Base-by-base conservation (phyloP, 2,113 vertebrate genomes). In the Syngnathoides biaculeatus region DNA sequence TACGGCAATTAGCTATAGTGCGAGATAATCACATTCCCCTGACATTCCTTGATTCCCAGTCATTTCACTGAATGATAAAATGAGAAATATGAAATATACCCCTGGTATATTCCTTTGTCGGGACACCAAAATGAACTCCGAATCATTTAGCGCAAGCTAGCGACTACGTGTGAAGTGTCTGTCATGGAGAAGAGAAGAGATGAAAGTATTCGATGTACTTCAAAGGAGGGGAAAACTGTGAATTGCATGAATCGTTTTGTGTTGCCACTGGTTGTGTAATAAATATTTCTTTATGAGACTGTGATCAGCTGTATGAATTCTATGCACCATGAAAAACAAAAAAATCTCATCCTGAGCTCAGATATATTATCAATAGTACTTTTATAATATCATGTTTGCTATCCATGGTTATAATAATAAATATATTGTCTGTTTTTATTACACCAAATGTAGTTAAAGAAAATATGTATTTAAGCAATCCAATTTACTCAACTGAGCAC, bases 221-320 rank as follows among this genome's bases (percentile, higher is more conserved):
- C 60, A 68, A 68, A 30, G 70, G 56, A 35, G 48, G 55, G 62
- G 75, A 63, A 58, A 73, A 60, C 78, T 87, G 77, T 82, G 82
- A 82, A 67, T 73, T 88, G 83, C 84, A 84, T 88, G 83, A 45
- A 78, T 74, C 78, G 78, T 83, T 38, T 65, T 75, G 74, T 86
- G 78, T 80, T 73, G 64, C 81, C 53, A 58, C 68, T 78, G 71
- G 71, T 68, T 81, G 58, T 86, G 61, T 72, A 56, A 77, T 83
- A 74, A 58, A 75, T 74, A 78, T 83, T 59, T 73, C 71, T 63
- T 75, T 76, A 57, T 73, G 70, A 83, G 61, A 71, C 74, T 85
- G 79, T 87, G 77, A 84, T 73, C 50, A 65, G 80, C 66, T 79
- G 79, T 79, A 24, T 75, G 62, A 73, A 61, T 77, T 79, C 59